Evolutionary conservation across 2,797 vertebrate genomes (phyloP).

Genomic region (Pangasius djambal): DNA sequence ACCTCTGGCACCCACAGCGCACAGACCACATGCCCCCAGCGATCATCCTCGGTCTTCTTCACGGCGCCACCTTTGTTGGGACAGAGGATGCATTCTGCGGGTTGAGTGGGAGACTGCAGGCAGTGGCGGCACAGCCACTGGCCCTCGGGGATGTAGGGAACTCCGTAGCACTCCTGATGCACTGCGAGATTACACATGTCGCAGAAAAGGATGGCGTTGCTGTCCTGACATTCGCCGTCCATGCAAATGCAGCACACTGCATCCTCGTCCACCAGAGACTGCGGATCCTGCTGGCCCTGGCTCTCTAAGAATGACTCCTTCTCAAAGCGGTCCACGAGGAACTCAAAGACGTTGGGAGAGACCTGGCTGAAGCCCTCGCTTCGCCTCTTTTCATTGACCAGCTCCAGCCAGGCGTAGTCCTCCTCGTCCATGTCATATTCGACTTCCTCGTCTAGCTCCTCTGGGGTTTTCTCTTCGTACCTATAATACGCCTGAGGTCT

Average conservation of each 20-base stretch:
- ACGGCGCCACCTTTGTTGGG: slow-evolving; percentile 96
- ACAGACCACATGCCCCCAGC: slow-evolving; percentile 97
- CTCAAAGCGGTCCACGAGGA: slow-evolving; percentile 95
- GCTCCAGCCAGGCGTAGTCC: slow-evolving; percentile 94
- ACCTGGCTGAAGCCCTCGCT: slow-evolving; percentile 89
- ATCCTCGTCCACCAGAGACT: slow-evolving; percentile 89
- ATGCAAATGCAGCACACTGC: slow-evolving; percentile 96
- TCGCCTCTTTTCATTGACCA: slow-evolving; percentile 89
- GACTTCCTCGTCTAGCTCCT: slow-evolving; percentile 94
- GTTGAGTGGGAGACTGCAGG: slow-evolving; percentile 85
- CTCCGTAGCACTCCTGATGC: slow-evolving; percentile 98
- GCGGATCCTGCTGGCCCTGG: slow-evolving; percentile 88
- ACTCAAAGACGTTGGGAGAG: slow-evolving; percentile 94
- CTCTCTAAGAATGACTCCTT: slow-evolving; percentile 92
- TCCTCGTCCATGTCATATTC: slow-evolving; percentile 99
- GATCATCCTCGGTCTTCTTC: slow-evolving; percentile 94
- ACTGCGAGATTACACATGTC: slow-evolving; percentile 95
- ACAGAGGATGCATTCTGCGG: slow-evolving; percentile 91
- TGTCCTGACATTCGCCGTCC: slow-evolving; percentile 94
- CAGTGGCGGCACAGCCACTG: slow-evolving; percentile 98
- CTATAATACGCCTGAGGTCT: slow-evolving; percentile 85
- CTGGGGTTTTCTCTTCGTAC: slow-evolving; percentile 88
- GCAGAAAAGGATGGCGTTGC: slow-evolving; percentile 95
- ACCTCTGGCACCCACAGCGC: slow-evolving; percentile 98
- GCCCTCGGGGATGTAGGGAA: slow-evolving; percentile 96